Conservation (phyloP, 2,888 invertebrate genomes). For the Aporophyla lueneburgensis region DNA sequence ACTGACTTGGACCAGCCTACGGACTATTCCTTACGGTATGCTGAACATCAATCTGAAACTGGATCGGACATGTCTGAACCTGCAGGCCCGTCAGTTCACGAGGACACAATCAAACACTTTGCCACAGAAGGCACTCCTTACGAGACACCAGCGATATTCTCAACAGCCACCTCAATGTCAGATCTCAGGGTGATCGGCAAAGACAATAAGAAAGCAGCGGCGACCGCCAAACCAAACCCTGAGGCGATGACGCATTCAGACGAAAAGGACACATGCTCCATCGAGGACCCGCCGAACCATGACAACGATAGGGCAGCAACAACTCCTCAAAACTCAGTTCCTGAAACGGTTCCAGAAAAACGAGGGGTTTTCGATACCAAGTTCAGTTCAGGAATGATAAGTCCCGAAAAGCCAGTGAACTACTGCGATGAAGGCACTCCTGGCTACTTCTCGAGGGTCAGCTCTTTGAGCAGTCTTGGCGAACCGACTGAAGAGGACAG, state of each 20-base stretch:
- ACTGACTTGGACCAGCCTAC: slow-evolving; percentile 98
- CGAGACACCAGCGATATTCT: slow-evolving; percentile 95
- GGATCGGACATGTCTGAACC: slow-evolving; percentile 89
- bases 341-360: slow-evolving; percentile 78
- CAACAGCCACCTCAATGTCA: slow-evolving; percentile 97
- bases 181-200: slow-evolving; percentile 93
- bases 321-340: slow-evolving; percentile 75
- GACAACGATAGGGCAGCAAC: slow-evolving; percentile 86
- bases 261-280: slow-evolving; percentile 88
- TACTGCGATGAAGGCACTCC: slow-evolving; percentile 97
- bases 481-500: slow-evolving; percentile 89
- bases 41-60: slow-evolving; percentile 94
- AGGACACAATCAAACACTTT: slow-evolving; percentile 97
- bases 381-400: slow-evolving; percentile 93
- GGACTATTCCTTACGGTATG: slow-evolving; percentile 97
- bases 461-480: slow-evolving; percentile 91
- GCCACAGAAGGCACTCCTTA: slow-evolving; percentile 98
- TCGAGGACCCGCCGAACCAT: slow-evolving; percentile 86
- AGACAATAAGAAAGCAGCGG: slow-evolving; percentile 80
- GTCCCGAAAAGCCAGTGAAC: slow-evolving; percentile 95
- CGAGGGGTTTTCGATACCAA: slow-evolving; percentile 86
- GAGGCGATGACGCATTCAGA: slow-evolving; percentile 89
- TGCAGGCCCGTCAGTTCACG: slow-evolving; percentile 90
- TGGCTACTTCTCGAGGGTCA: slow-evolving; percentile 93
- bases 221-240: slow-evolving; percentile 83